phyloP scores from a whole-genome alignment of 2,888 invertebrate species.

The Drosophila antonietae region DNA sequence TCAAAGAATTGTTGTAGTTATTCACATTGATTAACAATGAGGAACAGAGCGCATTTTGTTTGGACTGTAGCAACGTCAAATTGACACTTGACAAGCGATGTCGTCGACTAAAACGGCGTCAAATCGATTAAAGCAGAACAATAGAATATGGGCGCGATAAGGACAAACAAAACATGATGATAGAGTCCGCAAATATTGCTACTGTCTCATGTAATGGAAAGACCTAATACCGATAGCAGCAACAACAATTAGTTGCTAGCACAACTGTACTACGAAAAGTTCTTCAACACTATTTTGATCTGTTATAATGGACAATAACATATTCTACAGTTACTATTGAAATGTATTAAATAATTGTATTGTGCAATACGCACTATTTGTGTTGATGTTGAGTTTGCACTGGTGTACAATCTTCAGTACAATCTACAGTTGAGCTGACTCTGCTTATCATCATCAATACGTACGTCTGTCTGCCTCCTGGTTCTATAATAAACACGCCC shows the following conservation, averaged over 20 bases:
- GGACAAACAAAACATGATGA: constrained; percentile 55
- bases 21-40: constrained; percentile 41
- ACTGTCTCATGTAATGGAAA: not conserved
- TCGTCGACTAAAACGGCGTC: constrained; percentile 49
- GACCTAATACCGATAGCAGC: constrained; percentile 10
- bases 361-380: not conserved
- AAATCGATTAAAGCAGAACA: constrained; percentile 61
- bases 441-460: constrained; percentile 56
- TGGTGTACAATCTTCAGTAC: not conserved
- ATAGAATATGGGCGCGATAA: constrained; percentile 48
- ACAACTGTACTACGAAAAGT: constrained; percentile 51
- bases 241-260: constrained; percentile 33
- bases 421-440: constrained; percentile 24
- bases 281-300: not conserved
- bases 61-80: constrained; percentile 44
- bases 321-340: not conserved
- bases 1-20: constrained; percentile 8
- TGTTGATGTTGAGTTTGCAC: not conserved
- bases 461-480: constrained; percentile 15
- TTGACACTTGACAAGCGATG: constrained; percentile 59
- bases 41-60: not conserved
- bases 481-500: not conserved
- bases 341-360: not conserved
- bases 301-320: not conserved
- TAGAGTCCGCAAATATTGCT: constrained; percentile 27